Percentiles rank a stretch among this genome's conserved stretches.
phyloP scores from a whole-genome alignment of 2,888 invertebrate species.

The Ctenicera cuprea region DNA sequence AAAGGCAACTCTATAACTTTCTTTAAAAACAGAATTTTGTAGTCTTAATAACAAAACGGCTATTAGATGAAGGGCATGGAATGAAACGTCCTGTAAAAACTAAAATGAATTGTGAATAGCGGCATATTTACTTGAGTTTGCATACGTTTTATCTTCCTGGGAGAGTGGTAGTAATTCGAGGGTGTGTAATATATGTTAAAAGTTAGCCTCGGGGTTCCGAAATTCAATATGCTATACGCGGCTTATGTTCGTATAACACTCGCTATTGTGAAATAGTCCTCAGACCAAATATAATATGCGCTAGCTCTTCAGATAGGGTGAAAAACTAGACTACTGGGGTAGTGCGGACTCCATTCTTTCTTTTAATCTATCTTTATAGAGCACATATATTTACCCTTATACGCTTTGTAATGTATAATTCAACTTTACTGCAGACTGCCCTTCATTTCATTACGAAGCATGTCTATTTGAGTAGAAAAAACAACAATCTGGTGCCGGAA shows the following conservation, averaged over 20 bases:
- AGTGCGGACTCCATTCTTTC: slow-evolving; percentile 7
- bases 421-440: slow-evolving; percentile 2
- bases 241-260: slow-evolving; percentile 20
- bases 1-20: no score
- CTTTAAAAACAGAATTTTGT: no score
- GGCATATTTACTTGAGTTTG: background rate
- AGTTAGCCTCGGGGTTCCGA: slow-evolving; percentile 15
- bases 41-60: no score
- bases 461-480: slow-evolving; percentile 4
- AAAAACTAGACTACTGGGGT: slow-evolving; percentile 24
- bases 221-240: slow-evolving; percentile 22
- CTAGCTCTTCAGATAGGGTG: background rate
- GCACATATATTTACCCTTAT: slow-evolving; percentile 27
- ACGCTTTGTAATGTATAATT: slow-evolving; percentile 13
- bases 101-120: background rate
- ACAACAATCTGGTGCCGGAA: slow-evolving; percentile 7
- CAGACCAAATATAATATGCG: background rate
- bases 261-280: slow-evolving; percentile 3
- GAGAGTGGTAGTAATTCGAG: background rate
- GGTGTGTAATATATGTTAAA: slow-evolving; percentile 25
- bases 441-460: slow-evolving; percentile 6
- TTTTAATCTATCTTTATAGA: slow-evolving; percentile 29
- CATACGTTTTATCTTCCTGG: slow-evolving; percentile 6
- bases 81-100: background rate
- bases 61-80: no score